A percentile compares a stretch with the other conserved stretches of the same genome.
Evolutionary conservation across 2,888 invertebrate genomes (phyloP).

Genomic region (Drosophila histrio): DNA sequence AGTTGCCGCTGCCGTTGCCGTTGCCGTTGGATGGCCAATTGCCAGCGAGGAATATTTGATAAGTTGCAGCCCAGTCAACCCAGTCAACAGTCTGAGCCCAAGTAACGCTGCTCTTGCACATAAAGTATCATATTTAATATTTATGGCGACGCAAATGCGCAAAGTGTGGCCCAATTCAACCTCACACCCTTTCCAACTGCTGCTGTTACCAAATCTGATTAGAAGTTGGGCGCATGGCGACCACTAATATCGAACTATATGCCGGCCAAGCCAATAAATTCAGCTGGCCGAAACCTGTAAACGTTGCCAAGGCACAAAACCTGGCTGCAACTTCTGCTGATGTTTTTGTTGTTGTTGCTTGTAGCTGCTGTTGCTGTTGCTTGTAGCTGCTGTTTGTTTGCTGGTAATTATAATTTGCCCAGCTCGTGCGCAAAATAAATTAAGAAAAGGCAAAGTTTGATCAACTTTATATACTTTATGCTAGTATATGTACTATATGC

Average conservation of each 20-base stretch:
- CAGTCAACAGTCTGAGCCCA: conserved; percentile 32
- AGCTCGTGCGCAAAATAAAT: conserved; percentile 78
- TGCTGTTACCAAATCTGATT: conserved; percentile 36
- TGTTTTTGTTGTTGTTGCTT: background rate
- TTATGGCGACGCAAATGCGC: conserved; percentile 74
- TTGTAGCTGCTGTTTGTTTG: conserved; percentile 46
- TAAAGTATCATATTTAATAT: conserved; percentile 82
- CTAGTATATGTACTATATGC: conserved; percentile 3
- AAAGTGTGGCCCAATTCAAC: conserved; percentile 32
- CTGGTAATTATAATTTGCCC: conserved; percentile 75
- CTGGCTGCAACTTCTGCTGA: conserved; percentile 16
- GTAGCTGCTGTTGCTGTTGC: background rate
- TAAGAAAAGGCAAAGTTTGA: conserved; percentile 74
- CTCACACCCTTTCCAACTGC: background rate
- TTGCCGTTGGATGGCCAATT: conserved; percentile 69
- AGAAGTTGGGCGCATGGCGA: conserved; percentile 36
- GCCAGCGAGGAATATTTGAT: conserved; percentile 79
- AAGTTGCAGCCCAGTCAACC: conserved; percentile 60
- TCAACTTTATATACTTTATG: conserved; percentile 20
- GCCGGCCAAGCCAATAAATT: conserved; percentile 72
- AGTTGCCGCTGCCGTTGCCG: background rate
- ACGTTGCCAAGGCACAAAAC: conserved; percentile 42
- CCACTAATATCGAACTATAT: conserved; percentile 72
- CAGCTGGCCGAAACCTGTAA: conserved; percentile 36
- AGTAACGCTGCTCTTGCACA: conserved; percentile 45